Evolutionary conservation across 1,140 invertebrate species (phyloP), one percentile per base, ranked within the genome.

Genomic region (Leptinotarsa lineolata): DNA sequence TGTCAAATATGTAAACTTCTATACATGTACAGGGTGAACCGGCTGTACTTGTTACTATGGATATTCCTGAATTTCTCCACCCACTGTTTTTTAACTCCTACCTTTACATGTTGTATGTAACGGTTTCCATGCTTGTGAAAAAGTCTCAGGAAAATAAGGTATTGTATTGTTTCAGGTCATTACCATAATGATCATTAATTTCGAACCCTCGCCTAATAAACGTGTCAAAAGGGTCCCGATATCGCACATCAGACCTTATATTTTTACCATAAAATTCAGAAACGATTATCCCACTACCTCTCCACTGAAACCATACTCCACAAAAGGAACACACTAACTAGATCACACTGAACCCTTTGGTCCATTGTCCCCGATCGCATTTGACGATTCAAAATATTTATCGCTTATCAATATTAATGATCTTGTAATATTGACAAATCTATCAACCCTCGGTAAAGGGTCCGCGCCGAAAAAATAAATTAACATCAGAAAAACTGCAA

Each of bases 361-460:
- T 67, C 71, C 60, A 64, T 64, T 64, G 61, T 63, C 12, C 11
- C 30, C 72, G 70, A 73, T 68, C 69, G 45, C 73, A 69, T 75
- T 77, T 75, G 64, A 64, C 75, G 65, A 79, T 77, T 79, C 77
- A 79, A 79, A 79, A 79, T 79, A 79, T 79, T 79, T 79, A 79
- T 77, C 75, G 77, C 67, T 72, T 70, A 72, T 79, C 77, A 79
- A 79, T 79, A 76, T 74, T 79, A 76, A 79, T 72, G 75, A 74
- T 69, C 65, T 70, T 39, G 75, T 79, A 79, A 79, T 77, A 74
- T 74, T 79, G 77, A 79, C 77, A 79, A 79, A 79, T 79, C 77
- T 77, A 79, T 79, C 44, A 63, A 63, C 22, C 58, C 54, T 44
- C 16, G 46, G 18, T n/a, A 39, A 70, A 61, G 58, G 22, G 30